A percentile compares a stretch with the other conserved stretches of the same genome.
phyloP scores from a whole-genome alignment of 2,888 invertebrate species.

The Leucophenga maculata region DNA sequence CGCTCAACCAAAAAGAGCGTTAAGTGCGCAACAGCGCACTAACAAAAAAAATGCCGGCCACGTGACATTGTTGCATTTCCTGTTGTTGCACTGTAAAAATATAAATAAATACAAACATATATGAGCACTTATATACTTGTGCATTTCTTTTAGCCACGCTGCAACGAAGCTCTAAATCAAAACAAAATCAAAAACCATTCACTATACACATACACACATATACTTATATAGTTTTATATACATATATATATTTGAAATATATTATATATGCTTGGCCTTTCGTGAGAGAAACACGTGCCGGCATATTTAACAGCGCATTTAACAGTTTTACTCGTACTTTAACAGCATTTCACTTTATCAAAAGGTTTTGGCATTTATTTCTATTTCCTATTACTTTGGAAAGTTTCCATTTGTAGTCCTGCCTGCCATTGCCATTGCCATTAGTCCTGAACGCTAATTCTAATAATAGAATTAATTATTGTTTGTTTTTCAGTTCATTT shows the following conservation, averaged over 20 bases:
- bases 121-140: constrained; percentile 19
- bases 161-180: constrained; percentile 65
- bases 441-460: constrained; percentile 17
- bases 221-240: constrained; percentile 37
- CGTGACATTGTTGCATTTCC: constrained; percentile 62
- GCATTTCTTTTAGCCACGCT: constrained; percentile 47
- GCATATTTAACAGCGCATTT: constrained; percentile 40
- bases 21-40: constrained; percentile 1
- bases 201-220: neutral
- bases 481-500: constrained; percentile 3
- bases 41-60: constrained; percentile 51
- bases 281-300: constrained; percentile 68
- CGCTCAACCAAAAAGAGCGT: neutral
- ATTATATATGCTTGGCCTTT: constrained; percentile 34
- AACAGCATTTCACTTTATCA: constrained; percentile 44
- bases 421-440: neutral
- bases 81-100: constrained; percentile 24
- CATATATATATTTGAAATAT: constrained; percentile 45
- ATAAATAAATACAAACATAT: neutral
- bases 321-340: constrained; percentile 48
- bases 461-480: constrained; percentile 39
- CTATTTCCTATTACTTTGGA: neutral
- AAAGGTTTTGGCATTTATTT: constrained; percentile 9
- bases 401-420: neutral
- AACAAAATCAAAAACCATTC: constrained; percentile 60